These are phyloP conservation scores for Octomys mimax DNA, from an alignment of 2,797 vertebrate species.

Conservation along the genomic window DNA sequence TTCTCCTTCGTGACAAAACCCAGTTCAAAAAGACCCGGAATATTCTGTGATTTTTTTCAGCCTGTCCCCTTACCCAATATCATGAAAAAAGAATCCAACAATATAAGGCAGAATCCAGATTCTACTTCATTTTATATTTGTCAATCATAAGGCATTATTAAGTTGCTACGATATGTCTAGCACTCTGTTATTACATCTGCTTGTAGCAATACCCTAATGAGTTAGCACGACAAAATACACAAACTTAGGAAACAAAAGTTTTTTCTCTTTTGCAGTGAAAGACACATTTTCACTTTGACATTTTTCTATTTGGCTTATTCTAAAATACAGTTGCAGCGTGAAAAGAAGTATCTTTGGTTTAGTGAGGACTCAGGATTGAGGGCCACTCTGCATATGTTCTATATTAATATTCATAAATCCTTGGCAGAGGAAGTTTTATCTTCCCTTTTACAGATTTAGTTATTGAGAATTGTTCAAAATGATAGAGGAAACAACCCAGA, in stretches of 20 bases:
- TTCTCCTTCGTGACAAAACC: background rate
- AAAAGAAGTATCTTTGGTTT: conserved; percentile 23
- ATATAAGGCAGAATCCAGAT: background rate
- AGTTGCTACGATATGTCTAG: conserved; percentile 54
- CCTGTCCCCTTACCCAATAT: conserved; percentile 12
- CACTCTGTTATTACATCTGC: conserved; percentile 63
- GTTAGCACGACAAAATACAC: conserved; percentile 32
- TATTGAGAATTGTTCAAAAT: background rate
- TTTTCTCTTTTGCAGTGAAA: conserved; percentile 46
- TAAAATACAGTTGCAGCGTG: background rate
- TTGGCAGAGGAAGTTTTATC: conserved; percentile 1
- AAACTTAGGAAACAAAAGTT: conserved; percentile 41
- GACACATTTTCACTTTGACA: conserved; percentile 25
- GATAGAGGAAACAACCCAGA: background rate
- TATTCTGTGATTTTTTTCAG: background rate
- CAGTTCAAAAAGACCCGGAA: conserved; percentile 29
- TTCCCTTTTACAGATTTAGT: background rate
- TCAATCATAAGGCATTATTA: conserved; percentile 54
- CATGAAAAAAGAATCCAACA: conserved; percentile 58
- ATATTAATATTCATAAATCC: background rate
- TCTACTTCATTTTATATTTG: conserved; percentile 9
- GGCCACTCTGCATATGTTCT: background rate
- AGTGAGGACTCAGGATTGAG: background rate
- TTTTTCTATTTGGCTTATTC: conserved; percentile 12
- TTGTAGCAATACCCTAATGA: conserved; percentile 66